Conservation (phyloP, 2,113 vertebrate genomes). For the Pachycephala philippinensis region DNA sequence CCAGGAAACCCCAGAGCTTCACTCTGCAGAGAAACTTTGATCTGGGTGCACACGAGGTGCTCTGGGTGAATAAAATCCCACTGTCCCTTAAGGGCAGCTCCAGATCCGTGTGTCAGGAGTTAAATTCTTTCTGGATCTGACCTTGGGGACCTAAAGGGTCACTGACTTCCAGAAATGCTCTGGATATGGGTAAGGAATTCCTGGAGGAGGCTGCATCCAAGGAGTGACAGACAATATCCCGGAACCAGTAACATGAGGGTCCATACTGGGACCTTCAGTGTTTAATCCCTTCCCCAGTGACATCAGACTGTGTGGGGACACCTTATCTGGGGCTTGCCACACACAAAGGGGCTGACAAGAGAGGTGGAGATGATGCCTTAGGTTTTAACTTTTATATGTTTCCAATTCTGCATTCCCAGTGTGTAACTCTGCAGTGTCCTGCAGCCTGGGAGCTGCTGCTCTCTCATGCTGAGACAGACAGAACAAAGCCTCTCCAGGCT, state of each 20-base stretch:
- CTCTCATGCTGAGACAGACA: no score
- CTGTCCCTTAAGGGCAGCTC: neutral
- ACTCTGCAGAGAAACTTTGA: neutral
- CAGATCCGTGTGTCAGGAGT: accelerated
- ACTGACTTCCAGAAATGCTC: neutral
- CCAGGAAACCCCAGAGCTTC: neutral
- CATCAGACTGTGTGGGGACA: neutral
- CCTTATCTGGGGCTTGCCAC: neutral
- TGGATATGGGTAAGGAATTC: neutral
- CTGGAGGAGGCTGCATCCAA: neutral
- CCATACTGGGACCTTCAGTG: accelerated
- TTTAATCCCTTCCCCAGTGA: neutral
- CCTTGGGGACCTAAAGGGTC: neutral
- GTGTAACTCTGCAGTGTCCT: no score
- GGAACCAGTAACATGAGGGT: neutral
- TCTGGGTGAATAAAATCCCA: no score
- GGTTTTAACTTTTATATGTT: no score
- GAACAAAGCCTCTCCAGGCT: no score
- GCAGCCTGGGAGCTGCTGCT: no score
- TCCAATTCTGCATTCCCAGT: no score
- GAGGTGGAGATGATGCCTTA: neutral
- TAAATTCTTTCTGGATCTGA: neutral
- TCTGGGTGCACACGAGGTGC: neutral
- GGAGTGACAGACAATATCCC: neutral
- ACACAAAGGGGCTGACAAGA: accelerated